Evolutionary conservation across 1,140 invertebrate species (phyloP).

Genomic region (Neomicropteryx cornuta): DNA sequence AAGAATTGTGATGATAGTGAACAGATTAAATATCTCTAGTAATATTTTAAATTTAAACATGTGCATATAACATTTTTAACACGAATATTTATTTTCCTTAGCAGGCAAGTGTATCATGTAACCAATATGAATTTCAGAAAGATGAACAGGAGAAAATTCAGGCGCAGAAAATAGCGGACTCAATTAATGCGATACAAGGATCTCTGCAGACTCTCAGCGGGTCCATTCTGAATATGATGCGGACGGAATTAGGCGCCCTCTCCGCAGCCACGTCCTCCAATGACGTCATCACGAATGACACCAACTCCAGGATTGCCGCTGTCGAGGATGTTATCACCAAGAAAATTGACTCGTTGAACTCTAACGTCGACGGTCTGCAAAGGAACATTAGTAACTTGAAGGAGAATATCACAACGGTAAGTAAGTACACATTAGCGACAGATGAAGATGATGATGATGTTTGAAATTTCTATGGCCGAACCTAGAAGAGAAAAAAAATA

Average conservation of each 20-base stretch:
- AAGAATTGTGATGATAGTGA: too few species aligned
- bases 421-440: too few species aligned
- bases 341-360: slow-evolving; percentile 41
- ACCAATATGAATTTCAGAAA: slow-evolving; percentile 34
- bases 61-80: too few species aligned
- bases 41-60: too few species aligned
- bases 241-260: slow-evolving; percentile 9
- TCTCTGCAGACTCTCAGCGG: slow-evolving; percentile 42
- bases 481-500: too few species aligned
- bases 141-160: slow-evolving; percentile 56
- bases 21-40: too few species aligned
- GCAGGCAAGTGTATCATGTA: too few species aligned
- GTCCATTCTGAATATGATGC: slow-evolving; percentile 9
- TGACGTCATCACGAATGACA: slow-evolving; percentile 19
- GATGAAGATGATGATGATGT: too few species aligned
- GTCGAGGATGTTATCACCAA: slow-evolving; percentile 43
- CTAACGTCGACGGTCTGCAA: slow-evolving; percentile 42
- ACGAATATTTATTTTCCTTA: too few species aligned
- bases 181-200: slow-evolving; percentile 51
- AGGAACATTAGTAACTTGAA: slow-evolving; percentile 32
- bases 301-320: slow-evolving; percentile 26
- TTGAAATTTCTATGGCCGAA: too few species aligned
- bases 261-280: slow-evolving; percentile 6
- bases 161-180: slow-evolving; percentile 55
- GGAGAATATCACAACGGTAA: too few species aligned